Conservation (phyloP, 2,113 vertebrate genomes). For the Myotis davidii region DNA sequence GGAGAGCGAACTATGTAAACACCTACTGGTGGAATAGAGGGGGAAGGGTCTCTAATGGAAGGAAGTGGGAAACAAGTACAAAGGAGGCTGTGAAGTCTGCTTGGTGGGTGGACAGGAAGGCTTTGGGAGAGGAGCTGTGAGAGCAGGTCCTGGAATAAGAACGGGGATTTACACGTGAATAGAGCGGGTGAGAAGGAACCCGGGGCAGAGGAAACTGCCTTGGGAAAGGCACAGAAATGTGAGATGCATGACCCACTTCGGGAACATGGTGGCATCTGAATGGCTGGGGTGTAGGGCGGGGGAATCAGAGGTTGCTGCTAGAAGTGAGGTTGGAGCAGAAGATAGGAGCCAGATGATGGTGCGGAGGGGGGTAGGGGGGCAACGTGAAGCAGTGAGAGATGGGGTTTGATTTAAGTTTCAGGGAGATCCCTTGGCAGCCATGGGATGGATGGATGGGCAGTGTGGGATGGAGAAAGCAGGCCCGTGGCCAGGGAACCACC, state of each 20-base stretch:
- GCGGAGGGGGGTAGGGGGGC: no score
- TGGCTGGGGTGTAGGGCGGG: neutral
- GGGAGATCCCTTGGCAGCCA: neutral
- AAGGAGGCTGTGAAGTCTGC: neutral
- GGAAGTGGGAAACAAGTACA: neutral
- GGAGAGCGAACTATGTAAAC: neutral
- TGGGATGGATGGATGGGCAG: neutral
- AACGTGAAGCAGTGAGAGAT: neutral
- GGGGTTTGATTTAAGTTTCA: neutral
- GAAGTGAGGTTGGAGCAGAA: neutral
- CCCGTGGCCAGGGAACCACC: neutral
- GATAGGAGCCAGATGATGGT: neutral
- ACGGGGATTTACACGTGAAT: neutral
- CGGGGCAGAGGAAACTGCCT: neutral
- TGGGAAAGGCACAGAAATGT: neutral
- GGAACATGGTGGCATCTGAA: neutral
- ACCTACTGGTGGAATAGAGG: neutral
- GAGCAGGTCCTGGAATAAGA: neutral
- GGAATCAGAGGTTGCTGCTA: neutral
- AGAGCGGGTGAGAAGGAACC: neutral
- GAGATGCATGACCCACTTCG: neutral
- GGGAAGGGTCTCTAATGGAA: neutral
- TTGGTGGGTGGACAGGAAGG: neutral
- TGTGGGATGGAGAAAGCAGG: neutral
- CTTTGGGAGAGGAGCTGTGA: neutral